Evolutionary conservation across 2,113 vertebrate species (phyloP).

Genomic region (Deroptyus accipitrinus): DNA sequence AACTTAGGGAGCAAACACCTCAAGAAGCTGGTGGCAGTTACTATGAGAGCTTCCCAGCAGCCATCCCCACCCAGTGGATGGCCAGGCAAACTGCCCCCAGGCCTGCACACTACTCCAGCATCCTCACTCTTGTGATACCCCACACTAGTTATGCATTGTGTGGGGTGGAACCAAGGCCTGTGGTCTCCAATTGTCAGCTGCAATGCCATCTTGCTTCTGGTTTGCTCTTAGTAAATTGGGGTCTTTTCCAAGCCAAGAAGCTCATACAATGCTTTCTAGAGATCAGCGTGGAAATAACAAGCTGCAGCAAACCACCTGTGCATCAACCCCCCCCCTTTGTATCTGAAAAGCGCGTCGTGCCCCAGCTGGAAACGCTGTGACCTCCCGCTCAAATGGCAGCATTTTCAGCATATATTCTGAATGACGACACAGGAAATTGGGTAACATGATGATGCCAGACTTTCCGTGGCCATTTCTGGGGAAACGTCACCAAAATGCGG

Average conservation of each 20-base stretch:
- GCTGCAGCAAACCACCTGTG: not conserved
- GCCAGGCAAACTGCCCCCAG: not conserved
- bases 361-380: not conserved
- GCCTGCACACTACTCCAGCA: accelerated
- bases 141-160: not conserved
- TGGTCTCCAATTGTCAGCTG: not conserved
- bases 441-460: not conserved
- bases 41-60: not conserved
- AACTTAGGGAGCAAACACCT: not conserved
- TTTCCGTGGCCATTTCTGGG: not conserved
- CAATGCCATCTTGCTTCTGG: not conserved
- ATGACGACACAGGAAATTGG: not conserved
- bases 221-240: not conserved
- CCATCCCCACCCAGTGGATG: accelerated
- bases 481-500: not conserved
- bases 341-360: not conserved
- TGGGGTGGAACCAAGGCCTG: not conserved
- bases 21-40: not conserved
- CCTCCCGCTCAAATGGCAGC: not conserved
- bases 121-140: not conserved
- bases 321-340: not conserved
- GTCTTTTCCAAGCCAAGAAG: not conserved
- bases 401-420: not conserved
- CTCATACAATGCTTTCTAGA: not conserved
- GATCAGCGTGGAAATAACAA: not conserved